Conservation (phyloP, 2,797 vertebrate genomes). For the Sparus aurata region DNA sequence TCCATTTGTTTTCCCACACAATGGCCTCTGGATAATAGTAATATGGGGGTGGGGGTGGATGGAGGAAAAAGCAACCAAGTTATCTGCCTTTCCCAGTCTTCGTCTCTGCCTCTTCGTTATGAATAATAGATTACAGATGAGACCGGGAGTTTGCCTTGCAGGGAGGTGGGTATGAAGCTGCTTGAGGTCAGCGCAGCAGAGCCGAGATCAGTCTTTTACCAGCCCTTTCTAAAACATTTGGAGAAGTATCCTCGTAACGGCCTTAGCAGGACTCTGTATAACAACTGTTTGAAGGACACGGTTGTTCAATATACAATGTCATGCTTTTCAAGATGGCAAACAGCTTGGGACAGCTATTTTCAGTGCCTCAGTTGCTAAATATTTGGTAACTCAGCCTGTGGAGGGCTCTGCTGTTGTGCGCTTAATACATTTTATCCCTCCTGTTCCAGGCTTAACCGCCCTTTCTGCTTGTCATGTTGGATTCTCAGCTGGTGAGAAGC, state of each 20-base stretch:
- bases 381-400: conserved; percentile 31
- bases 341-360: conserved; percentile 17
- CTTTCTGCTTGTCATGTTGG: conserved; percentile 10
- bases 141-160: conserved; percentile 72
- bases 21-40: conserved; percentile 76
- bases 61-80: conserved; percentile 62
- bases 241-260: conserved; percentile 53
- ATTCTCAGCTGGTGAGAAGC: conserved; percentile 21
- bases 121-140: conserved; percentile 87
- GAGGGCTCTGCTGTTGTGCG: conserved; percentile 14
- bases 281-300: conserved; percentile 59
- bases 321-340: conserved; percentile 45
- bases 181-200: conserved; percentile 71
- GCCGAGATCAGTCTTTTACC: conserved; percentile 54
- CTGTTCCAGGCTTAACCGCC: neutral
- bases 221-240: conserved; percentile 45
- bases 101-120: conserved; percentile 75
- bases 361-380: conserved; percentile 24
- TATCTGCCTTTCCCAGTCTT: conserved; percentile 78
- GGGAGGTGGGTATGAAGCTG: conserved; percentile 63
- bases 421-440: conserved; percentile 20
- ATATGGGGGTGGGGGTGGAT: conserved; percentile 40
- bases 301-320: conserved; percentile 41
- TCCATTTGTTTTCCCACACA: conserved; percentile 81
- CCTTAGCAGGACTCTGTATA: conserved; percentile 52